Evolutionary conservation across 2,888 invertebrate genomes (phyloP), one percentile per base, ranked within the genome.

Genomic region (Torymus texanus): DNA sequence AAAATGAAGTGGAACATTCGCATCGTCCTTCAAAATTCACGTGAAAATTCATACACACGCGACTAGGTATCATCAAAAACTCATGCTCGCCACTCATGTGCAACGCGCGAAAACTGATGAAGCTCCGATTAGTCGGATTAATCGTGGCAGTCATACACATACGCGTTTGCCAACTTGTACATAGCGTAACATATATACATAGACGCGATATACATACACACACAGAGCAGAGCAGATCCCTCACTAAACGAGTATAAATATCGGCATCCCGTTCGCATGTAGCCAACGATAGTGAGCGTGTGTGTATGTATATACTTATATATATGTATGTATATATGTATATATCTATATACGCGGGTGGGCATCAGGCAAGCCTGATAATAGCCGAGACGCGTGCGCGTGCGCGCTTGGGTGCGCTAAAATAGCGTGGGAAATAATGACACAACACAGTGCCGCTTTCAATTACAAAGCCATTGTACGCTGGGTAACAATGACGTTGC

Each of bases 361-460:
- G 61, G n/a, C 16, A 21, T 21, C 21, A 55, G 41, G 21, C 50
- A 58, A 50, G 66, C 66, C 66, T 75, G 66, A 75, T 75, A 74
- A 74, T 50, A 65, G 53, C 61, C 53, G 5, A 29, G 55, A 13
- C 29, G 0, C 21, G 21, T 2, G 0, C 29, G 29, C 29, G 41
- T 8, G 41, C 41, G 41, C 41, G 8, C 41, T 41, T 8, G 41
- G 41, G 8, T 41, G 14, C n/a, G 63, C 63, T 75, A 61, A 75
- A 75, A 70, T 70, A 56, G 55, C 62, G 68, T 76, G 75, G 62
- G 68, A 68, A 76, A 62, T 62, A 61, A 76, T 55, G 41, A 76
- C 24, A 75, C 51, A n/a, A n/a, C 53, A 5, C 13, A 53, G 2
- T 53, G 75, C 14, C 16, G 24, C 51, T 76, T 68, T 76, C 75